Conservation (phyloP, 2,888 invertebrate genomes). For the Augiades crinisus region DNA sequence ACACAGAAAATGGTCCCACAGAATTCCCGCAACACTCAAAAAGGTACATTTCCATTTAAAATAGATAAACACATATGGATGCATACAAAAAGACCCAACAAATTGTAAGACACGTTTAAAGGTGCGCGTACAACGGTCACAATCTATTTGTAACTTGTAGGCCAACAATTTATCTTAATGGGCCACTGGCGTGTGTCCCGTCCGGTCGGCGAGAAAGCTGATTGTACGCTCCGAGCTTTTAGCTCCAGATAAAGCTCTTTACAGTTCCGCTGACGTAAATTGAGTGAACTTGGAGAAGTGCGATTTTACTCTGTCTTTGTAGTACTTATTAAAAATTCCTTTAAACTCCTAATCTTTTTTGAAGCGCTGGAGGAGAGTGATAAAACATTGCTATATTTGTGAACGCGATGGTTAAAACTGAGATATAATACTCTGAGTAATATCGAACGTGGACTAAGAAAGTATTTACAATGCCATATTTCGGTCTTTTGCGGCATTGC, state of each 20-base stretch:
- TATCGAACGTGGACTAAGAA: no score
- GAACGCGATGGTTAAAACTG: no score
- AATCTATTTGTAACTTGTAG: conserved; percentile 5
- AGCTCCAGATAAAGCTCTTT: conserved; percentile 21
- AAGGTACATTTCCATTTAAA: no score
- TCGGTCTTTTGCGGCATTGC: no score
- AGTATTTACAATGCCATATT: no score
- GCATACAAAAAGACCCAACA: no score
- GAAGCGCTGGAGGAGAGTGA: background rate
- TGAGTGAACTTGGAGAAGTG: conserved; percentile 9
- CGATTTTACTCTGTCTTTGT: background rate
- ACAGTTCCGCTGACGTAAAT: conserved; percentile 17
- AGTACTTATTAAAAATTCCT: background rate
- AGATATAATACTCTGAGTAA: no score
- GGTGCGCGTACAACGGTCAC: background rate
- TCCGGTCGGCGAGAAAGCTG: conserved; percentile 19
- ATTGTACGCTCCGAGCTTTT: conserved; percentile 21
- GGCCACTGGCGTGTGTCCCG: conserved; percentile 9
- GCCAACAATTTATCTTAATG: conserved; percentile 19
- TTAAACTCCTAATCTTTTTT: background rate
- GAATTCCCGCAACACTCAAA: no score
- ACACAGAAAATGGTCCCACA: no score
- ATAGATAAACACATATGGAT: no score
- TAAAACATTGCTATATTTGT: no score
- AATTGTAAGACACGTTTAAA: no score